Base-by-base conservation (phyloP, 2,888 invertebrate species). In the Hofmannophila pseudospretella region DNA sequence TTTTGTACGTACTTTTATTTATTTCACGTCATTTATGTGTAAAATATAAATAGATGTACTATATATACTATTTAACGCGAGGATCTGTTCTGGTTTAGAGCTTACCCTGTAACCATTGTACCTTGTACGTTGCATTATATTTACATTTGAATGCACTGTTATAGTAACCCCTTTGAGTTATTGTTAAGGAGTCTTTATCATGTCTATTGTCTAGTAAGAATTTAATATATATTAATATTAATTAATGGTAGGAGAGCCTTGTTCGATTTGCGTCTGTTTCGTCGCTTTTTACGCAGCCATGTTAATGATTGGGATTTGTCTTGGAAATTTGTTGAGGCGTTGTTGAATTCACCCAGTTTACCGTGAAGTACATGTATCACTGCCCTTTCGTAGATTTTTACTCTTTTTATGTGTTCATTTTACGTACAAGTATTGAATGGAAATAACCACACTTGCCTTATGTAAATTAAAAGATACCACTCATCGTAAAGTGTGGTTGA, bases 141-240 rank as follows among this genome's bases (percentile, higher is more conserved):
- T 74, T 76, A 78, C 76, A 78, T 74, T 77, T 72, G 68, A 77
- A 62, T 67, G 80, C 85, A 80, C 82, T 84, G 85, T 86, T 86
- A 81, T 77, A 44, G 63, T 76, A 75, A 70, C 72, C 80, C 76
- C 70, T 69, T 78, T 82, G 66, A 84, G 82, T 86, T 86, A 70
- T 76, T 78, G 84, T 86, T 85, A 80, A 81, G 81, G 67, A 79
- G 69, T 80, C 78, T 84, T 80, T 84, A 82, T 82, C 82, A 71
- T 76, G 79, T 82, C 80, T 84, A 82, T 79, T 84, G 78, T 78
- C 73, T 81, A 75, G 74, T 85, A 82, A 84, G 82, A 82, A 76
- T 82, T 81, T 82, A 80, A 78, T 79, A 82, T 81, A 78, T 78
- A 76, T 74, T 69, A 69, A 73, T 70, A 77, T 73, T 73, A 76